phyloP scores from a whole-genome alignment of 2,113 vertebrate species.

The Craseonycteris thonglongyai region DNA sequence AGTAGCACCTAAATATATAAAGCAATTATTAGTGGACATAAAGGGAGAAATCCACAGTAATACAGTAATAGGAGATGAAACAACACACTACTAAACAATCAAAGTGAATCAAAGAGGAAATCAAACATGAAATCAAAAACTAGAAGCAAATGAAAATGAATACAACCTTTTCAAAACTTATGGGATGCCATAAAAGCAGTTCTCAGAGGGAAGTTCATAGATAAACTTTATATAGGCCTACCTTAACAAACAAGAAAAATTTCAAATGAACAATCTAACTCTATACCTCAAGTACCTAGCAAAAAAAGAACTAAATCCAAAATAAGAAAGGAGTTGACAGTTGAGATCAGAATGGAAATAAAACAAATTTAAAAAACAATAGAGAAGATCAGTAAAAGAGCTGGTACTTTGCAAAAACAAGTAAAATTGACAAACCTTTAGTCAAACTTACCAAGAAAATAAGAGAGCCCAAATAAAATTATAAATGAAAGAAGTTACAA shows the following conservation, averaged over 20 bases:
- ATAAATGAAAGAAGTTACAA: too few relatives aligned
- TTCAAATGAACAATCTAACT: neutral
- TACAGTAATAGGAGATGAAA: neutral
- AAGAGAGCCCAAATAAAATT: too few relatives aligned
- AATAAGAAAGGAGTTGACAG: neutral
- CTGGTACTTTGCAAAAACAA: neutral
- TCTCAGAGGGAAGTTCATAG: neutral
- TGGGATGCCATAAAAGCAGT: neutral
- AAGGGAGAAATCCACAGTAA: neutral
- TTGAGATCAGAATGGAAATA: neutral
- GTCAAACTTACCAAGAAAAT: too few relatives aligned
- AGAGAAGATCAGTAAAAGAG: neutral
- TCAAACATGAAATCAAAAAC: neutral
- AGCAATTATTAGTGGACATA: too few relatives aligned
- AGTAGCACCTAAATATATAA: too few relatives aligned
- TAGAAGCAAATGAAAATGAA: neutral
- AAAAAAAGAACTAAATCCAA: neutral
- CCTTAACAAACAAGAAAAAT: neutral
- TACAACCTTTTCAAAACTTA: neutral
- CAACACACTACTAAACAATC: neutral
- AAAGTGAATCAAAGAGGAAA: neutral
- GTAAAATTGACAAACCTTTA: too few relatives aligned
- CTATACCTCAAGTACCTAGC: neutral
- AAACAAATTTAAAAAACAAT: neutral
- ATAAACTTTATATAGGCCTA: neutral